Base-by-base conservation (phyloP, 1,140 invertebrate species). In the Drosophila biarmipes region DNA sequence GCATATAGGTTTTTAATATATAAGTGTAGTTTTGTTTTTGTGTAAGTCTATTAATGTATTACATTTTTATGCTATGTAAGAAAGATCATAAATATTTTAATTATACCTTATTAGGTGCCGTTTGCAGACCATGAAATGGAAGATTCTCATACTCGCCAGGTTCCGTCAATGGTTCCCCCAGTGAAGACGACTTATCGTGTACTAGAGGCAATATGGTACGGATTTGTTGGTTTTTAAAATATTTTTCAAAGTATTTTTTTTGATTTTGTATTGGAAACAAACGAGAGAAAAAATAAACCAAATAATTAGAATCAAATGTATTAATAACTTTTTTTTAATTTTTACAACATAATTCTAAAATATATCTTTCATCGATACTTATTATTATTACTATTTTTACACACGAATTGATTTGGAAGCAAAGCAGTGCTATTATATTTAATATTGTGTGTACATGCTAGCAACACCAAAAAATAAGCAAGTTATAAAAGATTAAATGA, bases 121-220 rank as follows among this genome's bases (percentile, higher is more conserved):
- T 96, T 93, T 97, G 96, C 84, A 98, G 95, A 80, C 97, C 97
- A 92, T 98, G 97, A 94, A 98, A 98, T 64, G 97, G 97, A 90
- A 98, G 94, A 92, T 98, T 98, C 93, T 98, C 97, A 93, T 98
- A 98, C 92, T 97, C 96, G 71, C 96, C 96, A 92, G 93, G 93
- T 90, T 92, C 91, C 87, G 91, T 91, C 73, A 91, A 92, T 80
- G 91, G 91, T 91, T 92, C 91, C 87, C 77, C 90, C 86, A 91
- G 78, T 81, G 85, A 90, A 85, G 91, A 92, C 62, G 91, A 92
- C 78, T 92, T 92, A 79, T 90, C 91, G 89, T 91, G 76, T 90
- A 92, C 91, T 92, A 74, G 37, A 40, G 21, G 29, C 48, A 73
- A 66, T 76, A 77, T 35, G 43, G 43, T 78, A 64, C 59, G 64